These are phyloP conservation scores for Drosophila putrida DNA, from an alignment of 2,888 invertebrate species.

Conservation along the genomic window DNA sequence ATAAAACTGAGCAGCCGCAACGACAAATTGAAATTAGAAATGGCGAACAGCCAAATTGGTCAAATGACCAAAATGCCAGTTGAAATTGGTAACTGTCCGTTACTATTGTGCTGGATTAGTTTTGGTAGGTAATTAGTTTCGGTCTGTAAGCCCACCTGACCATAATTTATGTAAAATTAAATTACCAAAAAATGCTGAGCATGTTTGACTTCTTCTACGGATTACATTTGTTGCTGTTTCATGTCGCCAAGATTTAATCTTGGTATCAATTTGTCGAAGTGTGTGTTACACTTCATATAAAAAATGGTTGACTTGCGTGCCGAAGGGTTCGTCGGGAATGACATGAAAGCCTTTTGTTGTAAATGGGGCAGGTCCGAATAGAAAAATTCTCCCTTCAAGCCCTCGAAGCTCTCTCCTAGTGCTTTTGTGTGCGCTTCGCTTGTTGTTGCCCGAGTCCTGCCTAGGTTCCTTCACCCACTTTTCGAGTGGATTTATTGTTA, in stretches of 20 bases:
- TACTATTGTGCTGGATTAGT: constrained; percentile 57
- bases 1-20: constrained; percentile 43
- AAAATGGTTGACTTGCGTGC: constrained; percentile 66
- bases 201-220: constrained; percentile 9
- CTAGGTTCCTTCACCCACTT: constrained; percentile 42
- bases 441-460: constrained; percentile 36
- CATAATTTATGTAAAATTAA: constrained; percentile 62
- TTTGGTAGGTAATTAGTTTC: constrained; percentile 23
- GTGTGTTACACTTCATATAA: constrained; percentile 72
- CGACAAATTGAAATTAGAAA: constrained; percentile 75
- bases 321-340: constrained; percentile 51
- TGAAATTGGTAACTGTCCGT: constrained; percentile 46
- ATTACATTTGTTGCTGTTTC: constrained; percentile 26
- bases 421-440: constrained; percentile 62
- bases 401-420: constrained; percentile 24
- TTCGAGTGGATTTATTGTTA: constrained; percentile 80
- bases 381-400: constrained; percentile 17
- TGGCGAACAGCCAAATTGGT: constrained; percentile 50
- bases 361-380: constrained; percentile 55
- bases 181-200: constrained; percentile 31
- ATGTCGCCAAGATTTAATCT: constrained; percentile 74
- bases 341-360: constrained; percentile 62
- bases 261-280: constrained; percentile 81
- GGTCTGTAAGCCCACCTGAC: constrained; percentile 51
- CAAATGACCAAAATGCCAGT: constrained; percentile 13